Conservation (phyloP, 1,140 invertebrate genomes). For the Sweltsa coloradensis region DNA sequence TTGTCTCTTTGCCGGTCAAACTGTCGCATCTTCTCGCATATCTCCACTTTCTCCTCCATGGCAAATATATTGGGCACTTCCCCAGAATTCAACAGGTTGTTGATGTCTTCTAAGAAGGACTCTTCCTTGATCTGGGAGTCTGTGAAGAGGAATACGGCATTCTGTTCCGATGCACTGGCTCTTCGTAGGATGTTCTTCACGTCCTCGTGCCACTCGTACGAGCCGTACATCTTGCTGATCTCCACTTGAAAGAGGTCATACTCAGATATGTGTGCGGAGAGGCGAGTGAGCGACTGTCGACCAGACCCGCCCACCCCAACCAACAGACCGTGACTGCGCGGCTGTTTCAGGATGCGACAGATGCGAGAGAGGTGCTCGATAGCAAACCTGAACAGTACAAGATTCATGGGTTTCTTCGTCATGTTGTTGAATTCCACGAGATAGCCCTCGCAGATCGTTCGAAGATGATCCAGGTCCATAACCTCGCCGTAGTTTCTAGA, state of each 20-base stretch:
- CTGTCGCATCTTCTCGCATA: slow-evolving; percentile 87
- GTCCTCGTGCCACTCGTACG: slow-evolving; percentile 82
- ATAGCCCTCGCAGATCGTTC: slow-evolving; percentile 78
- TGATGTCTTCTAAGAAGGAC: slow-evolving; percentile 86
- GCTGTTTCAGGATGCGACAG: slow-evolving; percentile 83
- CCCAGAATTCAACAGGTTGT: slow-evolving; percentile 85
- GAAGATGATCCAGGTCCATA: slow-evolving; percentile 65
- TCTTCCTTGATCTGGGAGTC: slow-evolving; percentile 88
- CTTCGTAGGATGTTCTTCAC: slow-evolving; percentile 69
- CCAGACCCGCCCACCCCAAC: slow-evolving; percentile 88
- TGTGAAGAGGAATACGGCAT: slow-evolving; percentile 83
- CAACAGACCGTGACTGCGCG: slow-evolving; percentile 70
- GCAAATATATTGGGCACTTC: slow-evolving; percentile 88
- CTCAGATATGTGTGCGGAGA: slow-evolving; percentile 87
- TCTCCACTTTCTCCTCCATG: slow-evolving; percentile 79
- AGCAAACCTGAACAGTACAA: slow-evolving; percentile 89
- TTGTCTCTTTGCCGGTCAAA: slow-evolving; percentile 84
- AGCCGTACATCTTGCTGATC: slow-evolving; percentile 75
- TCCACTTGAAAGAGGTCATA: slow-evolving; percentile 84
- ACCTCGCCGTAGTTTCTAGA: slow-evolving; percentile 81
- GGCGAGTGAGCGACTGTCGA: slow-evolving; percentile 73
- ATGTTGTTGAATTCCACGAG: slow-evolving; percentile 90
- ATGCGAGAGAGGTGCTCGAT: slow-evolving; percentile 90
- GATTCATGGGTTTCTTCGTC: slow-evolving; percentile 95
- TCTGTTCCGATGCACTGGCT: slow-evolving; percentile 68